Percentiles rank a stretch among this genome's conserved stretches.
phyloP scores from a whole-genome alignment of 2,113 vertebrate species.

The Eolophus roseicapilla region DNA sequence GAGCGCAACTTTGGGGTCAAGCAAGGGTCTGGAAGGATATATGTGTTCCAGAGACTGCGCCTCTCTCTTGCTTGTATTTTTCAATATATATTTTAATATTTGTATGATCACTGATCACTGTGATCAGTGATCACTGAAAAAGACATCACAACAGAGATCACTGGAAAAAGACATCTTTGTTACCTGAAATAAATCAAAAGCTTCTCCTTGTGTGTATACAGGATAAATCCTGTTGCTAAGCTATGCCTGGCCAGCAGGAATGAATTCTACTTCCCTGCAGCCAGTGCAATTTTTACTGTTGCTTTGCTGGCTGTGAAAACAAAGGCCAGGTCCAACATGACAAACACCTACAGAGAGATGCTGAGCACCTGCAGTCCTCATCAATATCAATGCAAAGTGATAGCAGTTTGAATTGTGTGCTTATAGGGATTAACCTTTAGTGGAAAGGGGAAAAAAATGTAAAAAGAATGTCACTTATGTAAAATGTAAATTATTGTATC shows the following conservation, averaged over 20 bases:
- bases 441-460: neutral
- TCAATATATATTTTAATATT: neutral
- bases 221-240: constrained; percentile 19
- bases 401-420: neutral
- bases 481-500: constrained; percentile 43
- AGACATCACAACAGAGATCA: neutral
- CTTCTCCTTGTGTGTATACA: neutral
- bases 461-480: constrained; percentile 5
- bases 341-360: neutral
- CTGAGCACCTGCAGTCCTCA: neutral
- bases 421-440: neutral
- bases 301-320: neutral
- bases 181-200: constrained; percentile 13
- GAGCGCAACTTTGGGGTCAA: constrained; percentile 30
- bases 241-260: neutral
- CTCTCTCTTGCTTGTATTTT: neutral
- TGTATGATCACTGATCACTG: neutral
- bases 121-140: too few species aligned
- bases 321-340: constrained; percentile 3
- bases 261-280: neutral
- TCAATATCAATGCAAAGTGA: neutral
- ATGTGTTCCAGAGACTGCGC: neutral
- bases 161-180: neutral
- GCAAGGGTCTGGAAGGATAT: constrained; percentile 37
- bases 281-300: neutral